Evolutionary conservation across 2,113 vertebrate species (phyloP).

Genomic region (Cettia cetti): DNA sequence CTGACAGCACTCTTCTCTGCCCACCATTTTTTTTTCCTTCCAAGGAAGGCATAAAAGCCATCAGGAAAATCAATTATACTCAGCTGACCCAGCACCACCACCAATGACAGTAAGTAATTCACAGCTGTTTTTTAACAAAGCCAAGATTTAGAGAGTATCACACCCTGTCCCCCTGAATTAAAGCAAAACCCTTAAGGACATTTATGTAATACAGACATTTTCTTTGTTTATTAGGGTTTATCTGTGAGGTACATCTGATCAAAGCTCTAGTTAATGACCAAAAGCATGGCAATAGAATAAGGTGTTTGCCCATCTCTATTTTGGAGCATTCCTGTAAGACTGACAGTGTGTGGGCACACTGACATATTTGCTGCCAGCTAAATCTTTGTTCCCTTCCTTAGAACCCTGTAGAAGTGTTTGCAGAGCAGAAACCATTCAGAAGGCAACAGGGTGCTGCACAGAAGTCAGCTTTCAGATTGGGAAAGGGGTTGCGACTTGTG

Average conservation of each 20-base stretch:
- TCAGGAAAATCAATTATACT: background rate
- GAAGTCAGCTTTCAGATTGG: background rate
- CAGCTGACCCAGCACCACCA: background rate
- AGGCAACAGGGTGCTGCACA: background rate
- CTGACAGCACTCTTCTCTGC: accelerated
- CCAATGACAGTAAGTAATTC: background rate
- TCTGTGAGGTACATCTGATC: background rate
- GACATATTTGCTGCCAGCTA: background rate
- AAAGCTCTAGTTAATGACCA: background rate
- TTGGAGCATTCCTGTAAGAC: background rate
- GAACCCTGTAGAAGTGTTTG: background rate
- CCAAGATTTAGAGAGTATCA: background rate
- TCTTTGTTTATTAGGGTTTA: background rate
- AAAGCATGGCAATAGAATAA: background rate
- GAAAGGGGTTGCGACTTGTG: background rate
- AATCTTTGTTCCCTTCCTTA: background rate
- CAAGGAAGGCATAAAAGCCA: accelerated
- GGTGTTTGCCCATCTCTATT: background rate
- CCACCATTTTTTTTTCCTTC: accelerated
- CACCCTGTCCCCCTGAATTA: background rate
- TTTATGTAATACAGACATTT: background rate
- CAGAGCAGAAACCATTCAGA: background rate
- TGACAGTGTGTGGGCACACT: background rate
- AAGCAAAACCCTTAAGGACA: background rate
- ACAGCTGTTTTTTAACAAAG: background rate